Base-by-base conservation (phyloP, 2,113 vertebrate species). In the Salvelinus alpinus region DNA sequence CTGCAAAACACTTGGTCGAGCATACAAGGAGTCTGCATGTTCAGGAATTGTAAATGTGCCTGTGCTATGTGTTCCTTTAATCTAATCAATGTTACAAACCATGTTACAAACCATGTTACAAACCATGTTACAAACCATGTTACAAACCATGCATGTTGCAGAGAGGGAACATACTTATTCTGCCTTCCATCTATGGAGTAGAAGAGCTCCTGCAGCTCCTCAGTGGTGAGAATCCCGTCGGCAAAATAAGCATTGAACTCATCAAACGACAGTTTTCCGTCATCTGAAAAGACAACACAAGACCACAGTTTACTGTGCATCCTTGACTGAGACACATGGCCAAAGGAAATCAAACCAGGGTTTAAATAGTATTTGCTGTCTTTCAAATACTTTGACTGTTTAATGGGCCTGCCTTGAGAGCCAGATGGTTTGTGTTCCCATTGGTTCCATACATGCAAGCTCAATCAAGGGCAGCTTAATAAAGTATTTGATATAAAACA, bases 211-310 rank as follows among this genome's bases (percentile, higher is more conserved):
- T 91, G 94, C 70, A 99, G 93, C 90, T 99, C 97, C 70, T 93
- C 93, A 0, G 94, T 94, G 13, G 95, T 97, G 78, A 99, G 95
- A 87, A 99, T 95, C 69, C 96, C 97, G 51, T 99, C 97, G 0
- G 96, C 91, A 22, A 98, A 99, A 85, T 97, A 99, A 59, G 96
- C 92, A 88, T 97, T 97, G 92, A 99, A 99, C 89, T 99, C 96
- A n/a, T 97, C 96, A 83, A 99, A 97, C 9, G 96, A 97, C 80
- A 98, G 92, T 83, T 98, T 98, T 51, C 97, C 97, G 22, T 98
- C 97, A 89, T 99, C 97, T 98, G 91, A 77, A 84, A 84, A 83
- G 24, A 91, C 76, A 88, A 64, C 22, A 71, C 22, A 59, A 16
- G 5, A 67, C 29, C 18, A 14, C 20, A 22, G 7, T 24, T 11